Conservation (phyloP, 2,113 vertebrate genomes). For the Halcyon malimbica region DNA sequence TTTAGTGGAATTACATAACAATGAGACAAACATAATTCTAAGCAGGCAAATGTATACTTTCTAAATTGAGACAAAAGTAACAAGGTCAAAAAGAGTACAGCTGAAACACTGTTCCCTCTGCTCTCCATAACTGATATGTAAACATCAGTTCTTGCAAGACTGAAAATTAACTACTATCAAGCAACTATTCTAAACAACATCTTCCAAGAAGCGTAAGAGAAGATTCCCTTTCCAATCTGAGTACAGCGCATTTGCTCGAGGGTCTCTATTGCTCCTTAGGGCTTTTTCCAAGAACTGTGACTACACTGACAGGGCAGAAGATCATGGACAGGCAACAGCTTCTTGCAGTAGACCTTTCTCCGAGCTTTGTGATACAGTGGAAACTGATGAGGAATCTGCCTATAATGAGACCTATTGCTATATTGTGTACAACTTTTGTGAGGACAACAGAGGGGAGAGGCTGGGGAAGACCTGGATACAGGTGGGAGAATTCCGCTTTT, state of each 20-base stretch:
- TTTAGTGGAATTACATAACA: not conserved
- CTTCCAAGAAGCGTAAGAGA: not conserved
- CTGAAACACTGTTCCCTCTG: not conserved
- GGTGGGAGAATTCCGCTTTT: not conserved
- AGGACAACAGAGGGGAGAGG: not conserved
- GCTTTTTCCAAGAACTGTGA: not conserved
- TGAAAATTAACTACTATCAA: not conserved
- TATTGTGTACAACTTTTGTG: not conserved
- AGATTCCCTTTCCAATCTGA: not conserved
- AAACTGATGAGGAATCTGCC: not conserved
- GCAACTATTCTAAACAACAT: not conserved
- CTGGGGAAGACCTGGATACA: not conserved
- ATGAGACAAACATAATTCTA: not conserved
- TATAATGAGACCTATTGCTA: not conserved
- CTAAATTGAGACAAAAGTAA: not conserved
- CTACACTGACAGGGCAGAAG: not conserved
- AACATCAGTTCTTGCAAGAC: not conserved
- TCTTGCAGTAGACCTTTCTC: not conserved
- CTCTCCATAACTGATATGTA: not conserved
- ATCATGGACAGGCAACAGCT: not conserved
- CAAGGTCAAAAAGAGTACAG: not conserved
- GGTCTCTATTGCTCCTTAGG: not conserved
- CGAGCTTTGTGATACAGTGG: not conserved
- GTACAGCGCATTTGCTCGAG: not conserved
- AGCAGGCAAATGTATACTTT: not conserved